These are phyloP conservation scores for Myodes glareolus DNA, from an alignment of 2,113 vertebrate species.

Conservation along the genomic window DNA sequence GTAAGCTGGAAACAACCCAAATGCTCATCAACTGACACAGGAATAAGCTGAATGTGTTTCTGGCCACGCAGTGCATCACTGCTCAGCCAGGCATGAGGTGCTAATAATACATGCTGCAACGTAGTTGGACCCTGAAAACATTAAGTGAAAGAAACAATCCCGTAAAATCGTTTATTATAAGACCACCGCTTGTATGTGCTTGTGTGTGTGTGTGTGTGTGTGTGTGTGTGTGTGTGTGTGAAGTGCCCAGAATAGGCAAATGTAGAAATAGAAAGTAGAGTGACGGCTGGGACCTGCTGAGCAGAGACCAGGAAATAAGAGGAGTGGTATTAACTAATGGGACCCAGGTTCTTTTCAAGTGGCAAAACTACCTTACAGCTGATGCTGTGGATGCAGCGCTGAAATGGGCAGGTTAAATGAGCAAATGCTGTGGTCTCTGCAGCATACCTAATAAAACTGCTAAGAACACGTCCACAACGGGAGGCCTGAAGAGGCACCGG, in stretches of 20 bases:
- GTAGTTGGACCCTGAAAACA: background rate
- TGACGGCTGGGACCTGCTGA: background rate
- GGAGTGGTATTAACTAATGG: background rate
- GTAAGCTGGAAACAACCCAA: background rate
- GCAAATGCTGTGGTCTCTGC: background rate
- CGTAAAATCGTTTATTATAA: background rate
- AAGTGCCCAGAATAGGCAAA: background rate
- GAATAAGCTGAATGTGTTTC: background rate
- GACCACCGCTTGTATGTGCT: background rate
- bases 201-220: too few relatives aligned
- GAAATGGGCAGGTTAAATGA: background rate
- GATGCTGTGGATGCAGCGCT: background rate
- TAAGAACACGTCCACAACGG: background rate
- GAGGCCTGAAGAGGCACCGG: background rate
- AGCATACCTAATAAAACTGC: background rate
- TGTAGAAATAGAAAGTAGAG: background rate
- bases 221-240: background rate
- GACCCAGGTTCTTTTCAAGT: background rate
- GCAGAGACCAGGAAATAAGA: background rate
- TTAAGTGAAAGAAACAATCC: background rate
- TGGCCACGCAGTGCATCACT: background rate
- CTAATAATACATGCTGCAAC: background rate
- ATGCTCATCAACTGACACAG: background rate
- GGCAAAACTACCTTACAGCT: background rate
- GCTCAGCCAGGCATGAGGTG: background rate